Conservation (phyloP, 2,888 invertebrate species). For the Lampropteryx suffumata region DNA sequence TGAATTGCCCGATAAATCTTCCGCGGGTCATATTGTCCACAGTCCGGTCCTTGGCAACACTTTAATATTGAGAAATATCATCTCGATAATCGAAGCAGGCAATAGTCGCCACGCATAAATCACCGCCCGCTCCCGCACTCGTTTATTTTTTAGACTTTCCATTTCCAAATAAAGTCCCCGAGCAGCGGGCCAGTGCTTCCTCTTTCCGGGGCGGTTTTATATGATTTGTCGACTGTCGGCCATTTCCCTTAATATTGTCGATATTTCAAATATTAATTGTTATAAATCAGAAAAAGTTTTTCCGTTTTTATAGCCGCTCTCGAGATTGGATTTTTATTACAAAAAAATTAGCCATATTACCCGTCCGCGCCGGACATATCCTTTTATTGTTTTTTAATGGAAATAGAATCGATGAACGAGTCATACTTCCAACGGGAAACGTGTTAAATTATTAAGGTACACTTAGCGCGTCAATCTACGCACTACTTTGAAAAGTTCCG, state of each 20-base stretch:
- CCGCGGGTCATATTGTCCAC: slow-evolving; percentile 82
- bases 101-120: slow-evolving; percentile 76
- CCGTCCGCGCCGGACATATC: slow-evolving; percentile 31
- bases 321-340: slow-evolving; percentile 71
- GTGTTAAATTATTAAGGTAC: slow-evolving; percentile 80
- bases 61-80: slow-evolving; percentile 83
- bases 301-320: slow-evolving; percentile 64
- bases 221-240: slow-evolving; percentile 81
- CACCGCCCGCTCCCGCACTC: slow-evolving; percentile 57
- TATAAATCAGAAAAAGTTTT: slow-evolving; percentile 78
- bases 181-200: slow-evolving; percentile 79
- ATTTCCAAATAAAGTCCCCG: slow-evolving; percentile 82
- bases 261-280: slow-evolving; percentile 83
- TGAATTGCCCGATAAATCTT: slow-evolving; percentile 81
- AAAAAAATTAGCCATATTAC: slow-evolving; percentile 57
- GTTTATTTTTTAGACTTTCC: slow-evolving; percentile 83
- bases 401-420: slow-evolving; percentile 55
- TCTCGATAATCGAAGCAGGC: slow-evolving; percentile 77
- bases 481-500: slow-evolving; percentile 79
- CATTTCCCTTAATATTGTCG: slow-evolving; percentile 81
- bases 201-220: slow-evolving; percentile 81
- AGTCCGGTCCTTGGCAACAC: slow-evolving; percentile 79
- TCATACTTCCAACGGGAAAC: slow-evolving; percentile 62
- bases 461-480: slow-evolving; percentile 79
- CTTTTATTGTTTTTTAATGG: slow-evolving; percentile 49